Evolutionary conservation across 2,888 invertebrate genomes (phyloP).

Genomic region (Latrodectus hesperus): DNA sequence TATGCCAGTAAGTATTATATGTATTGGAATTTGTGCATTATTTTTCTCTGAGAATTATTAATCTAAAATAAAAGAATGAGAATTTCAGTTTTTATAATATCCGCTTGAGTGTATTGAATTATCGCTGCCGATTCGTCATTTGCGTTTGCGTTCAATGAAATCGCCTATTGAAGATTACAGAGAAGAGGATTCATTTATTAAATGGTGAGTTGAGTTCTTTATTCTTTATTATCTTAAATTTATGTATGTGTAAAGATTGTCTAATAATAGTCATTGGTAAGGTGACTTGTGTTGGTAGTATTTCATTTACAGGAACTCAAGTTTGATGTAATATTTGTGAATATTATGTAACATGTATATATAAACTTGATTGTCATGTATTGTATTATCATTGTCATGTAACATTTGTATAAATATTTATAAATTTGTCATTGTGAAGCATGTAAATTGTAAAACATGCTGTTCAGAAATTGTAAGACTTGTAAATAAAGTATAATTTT

Average conservation of each 20-base stretch:
- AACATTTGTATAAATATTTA: too few relatives aligned
- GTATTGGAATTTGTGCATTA: too few relatives aligned
- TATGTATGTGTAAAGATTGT: background rate
- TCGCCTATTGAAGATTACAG: background rate
- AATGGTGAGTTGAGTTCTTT: slow-evolving; percentile 58
- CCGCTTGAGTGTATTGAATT: background rate
- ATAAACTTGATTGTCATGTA: too few relatives aligned
- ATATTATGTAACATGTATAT: too few relatives aligned
- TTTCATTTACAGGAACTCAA: background rate
- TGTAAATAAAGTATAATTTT: too few relatives aligned
- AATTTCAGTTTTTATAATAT: background rate
- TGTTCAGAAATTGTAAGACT: too few relatives aligned
- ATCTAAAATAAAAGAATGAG: background rate
- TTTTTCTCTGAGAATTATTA: too few relatives aligned
- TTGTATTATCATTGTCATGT: too few relatives aligned
- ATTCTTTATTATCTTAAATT: background rate
- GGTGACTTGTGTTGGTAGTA: slow-evolving; percentile 16
- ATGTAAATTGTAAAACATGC: too few relatives aligned
- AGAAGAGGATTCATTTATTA: slow-evolving; percentile 16
- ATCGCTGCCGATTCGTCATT: background rate
- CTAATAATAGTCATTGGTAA: slow-evolving; percentile 48
- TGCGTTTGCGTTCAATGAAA: background rate
- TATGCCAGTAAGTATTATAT: too few relatives aligned
- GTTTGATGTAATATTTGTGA: too few relatives aligned
- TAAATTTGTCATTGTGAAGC: too few relatives aligned